These are phyloP conservation scores for Diuraphis noxia DNA, from an alignment of 1,140 invertebrate species.

Conservation along the genomic window DNA sequence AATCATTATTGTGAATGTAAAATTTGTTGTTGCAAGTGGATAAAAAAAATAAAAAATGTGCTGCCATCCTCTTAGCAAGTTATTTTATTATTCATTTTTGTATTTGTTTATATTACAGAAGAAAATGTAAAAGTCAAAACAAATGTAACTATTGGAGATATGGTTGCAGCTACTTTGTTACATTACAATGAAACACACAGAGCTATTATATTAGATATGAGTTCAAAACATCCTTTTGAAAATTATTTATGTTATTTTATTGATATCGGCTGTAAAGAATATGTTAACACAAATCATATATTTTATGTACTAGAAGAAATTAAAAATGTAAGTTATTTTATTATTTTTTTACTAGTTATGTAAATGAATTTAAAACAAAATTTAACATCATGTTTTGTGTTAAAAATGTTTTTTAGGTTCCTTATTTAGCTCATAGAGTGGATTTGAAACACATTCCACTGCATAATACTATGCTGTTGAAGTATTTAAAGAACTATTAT, in stretches of 20 bases:
- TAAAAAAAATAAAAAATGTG: too few species aligned
- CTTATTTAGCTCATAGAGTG: constrained; percentile 15
- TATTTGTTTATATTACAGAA: not conserved
- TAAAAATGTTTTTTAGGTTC: not conserved
- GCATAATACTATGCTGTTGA: not conserved
- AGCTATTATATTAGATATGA: not conserved
- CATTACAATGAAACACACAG: not conserved
- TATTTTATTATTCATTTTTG: not conserved
- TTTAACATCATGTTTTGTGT: not conserved
- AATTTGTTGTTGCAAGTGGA: too few species aligned
- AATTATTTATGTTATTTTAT: constrained; percentile 1
- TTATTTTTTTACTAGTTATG: not conserved
- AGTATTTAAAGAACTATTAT: not conserved
- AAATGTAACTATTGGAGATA: not conserved
- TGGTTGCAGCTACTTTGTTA: not conserved
- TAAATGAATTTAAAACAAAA: not conserved
- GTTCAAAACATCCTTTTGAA: not conserved
- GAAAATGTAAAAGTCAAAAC: not conserved
- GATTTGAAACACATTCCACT: not conserved
- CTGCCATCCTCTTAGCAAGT: too few species aligned
- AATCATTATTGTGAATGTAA: too few species aligned
- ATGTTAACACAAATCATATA: not conserved
- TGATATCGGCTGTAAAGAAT: constrained; percentile 4
- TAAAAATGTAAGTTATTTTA: constrained; percentile 1
- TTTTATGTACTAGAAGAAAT: not conserved